These are phyloP conservation scores for Hirundichthys speculiger DNA, from an alignment of 2,113 vertebrate genomes.

Conservation along the genomic window DNA sequence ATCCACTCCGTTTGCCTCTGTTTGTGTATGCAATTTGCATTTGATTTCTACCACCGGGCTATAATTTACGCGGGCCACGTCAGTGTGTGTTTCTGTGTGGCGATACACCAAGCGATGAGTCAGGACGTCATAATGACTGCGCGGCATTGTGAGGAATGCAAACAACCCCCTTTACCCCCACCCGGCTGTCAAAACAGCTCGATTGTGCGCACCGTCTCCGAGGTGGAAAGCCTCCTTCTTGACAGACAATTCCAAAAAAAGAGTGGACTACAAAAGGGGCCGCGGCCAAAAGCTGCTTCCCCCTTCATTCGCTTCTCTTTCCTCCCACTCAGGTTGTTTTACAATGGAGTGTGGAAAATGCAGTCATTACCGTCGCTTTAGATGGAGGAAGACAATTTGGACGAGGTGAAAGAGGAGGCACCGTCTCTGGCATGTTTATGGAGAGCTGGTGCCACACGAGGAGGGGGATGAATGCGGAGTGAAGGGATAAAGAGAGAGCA, in stretches of 20 bases:
- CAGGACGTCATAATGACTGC: constrained; percentile 57
- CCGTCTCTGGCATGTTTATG: constrained; percentile 64
- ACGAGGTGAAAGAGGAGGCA: constrained; percentile 26
- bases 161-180: constrained; percentile 5
- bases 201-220: constrained; percentile 34
- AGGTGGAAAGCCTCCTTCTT: constrained; percentile 27
- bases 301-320: not conserved
- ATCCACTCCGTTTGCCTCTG: constrained; percentile 53
- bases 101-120: constrained; percentile 52
- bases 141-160: constrained; percentile 25
- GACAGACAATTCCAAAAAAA: constrained; percentile 46
- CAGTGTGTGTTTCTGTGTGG: constrained; percentile 21
- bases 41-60: constrained; percentile 66
- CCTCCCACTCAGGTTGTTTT: constrained; percentile 33
- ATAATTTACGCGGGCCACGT: constrained; percentile 52
- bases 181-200: constrained; percentile 45
- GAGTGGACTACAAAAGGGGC: constrained; percentile 32
- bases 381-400: constrained; percentile 51
- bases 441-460: constrained; percentile 46
- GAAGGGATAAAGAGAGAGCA: constrained; percentile 31
- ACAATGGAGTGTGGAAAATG: constrained; percentile 59
- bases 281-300: not conserved
- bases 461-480: constrained; percentile 18
- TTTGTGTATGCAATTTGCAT: constrained; percentile 65
- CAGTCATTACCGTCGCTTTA: constrained; percentile 65